A percentile compares a stretch with the other conserved stretches of the same genome.
Conservation (phyloP, 2,113 vertebrate genomes). For the Ascaphus truei region DNA sequence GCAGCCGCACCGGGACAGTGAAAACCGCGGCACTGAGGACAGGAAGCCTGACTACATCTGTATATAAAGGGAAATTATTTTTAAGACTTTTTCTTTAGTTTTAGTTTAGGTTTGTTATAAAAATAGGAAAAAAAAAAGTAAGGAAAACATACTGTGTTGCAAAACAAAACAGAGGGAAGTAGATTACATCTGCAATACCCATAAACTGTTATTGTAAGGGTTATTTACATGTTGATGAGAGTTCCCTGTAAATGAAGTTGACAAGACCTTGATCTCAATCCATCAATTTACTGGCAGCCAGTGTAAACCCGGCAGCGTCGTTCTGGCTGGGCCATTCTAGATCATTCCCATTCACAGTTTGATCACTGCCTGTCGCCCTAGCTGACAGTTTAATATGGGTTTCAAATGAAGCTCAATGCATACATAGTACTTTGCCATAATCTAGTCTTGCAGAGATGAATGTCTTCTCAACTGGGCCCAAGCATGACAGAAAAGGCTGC, state of each 20-base stretch:
- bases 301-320: slow-evolving; percentile 29
- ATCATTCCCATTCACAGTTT: slow-evolving; percentile 22
- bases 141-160: no score
- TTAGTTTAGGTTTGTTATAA: no score
- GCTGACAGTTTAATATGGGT: background rate
- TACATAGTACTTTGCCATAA: slow-evolving; percentile 1
- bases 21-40: no score
- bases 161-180: no score
- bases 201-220: slow-evolving; percentile 31
- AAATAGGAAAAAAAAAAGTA: no score
- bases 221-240: slow-evolving; percentile 34
- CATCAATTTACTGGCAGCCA: slow-evolving; percentile 29
- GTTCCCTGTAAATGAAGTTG: slow-evolving; percentile 23
- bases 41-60: no score
- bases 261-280: slow-evolving; percentile 34
- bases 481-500: background rate
- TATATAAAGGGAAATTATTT: no score
- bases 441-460: slow-evolving; percentile 1
- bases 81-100: no score
- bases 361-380: slow-evolving; percentile 15
- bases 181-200: slow-evolving; percentile 21
- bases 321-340: slow-evolving; percentile 16
- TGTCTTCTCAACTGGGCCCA: background rate
- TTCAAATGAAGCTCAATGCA: background rate
- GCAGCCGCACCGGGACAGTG: no score